phyloP scores from a whole-genome alignment of 2,888 invertebrate species.

The Drosophila picticornis region DNA sequence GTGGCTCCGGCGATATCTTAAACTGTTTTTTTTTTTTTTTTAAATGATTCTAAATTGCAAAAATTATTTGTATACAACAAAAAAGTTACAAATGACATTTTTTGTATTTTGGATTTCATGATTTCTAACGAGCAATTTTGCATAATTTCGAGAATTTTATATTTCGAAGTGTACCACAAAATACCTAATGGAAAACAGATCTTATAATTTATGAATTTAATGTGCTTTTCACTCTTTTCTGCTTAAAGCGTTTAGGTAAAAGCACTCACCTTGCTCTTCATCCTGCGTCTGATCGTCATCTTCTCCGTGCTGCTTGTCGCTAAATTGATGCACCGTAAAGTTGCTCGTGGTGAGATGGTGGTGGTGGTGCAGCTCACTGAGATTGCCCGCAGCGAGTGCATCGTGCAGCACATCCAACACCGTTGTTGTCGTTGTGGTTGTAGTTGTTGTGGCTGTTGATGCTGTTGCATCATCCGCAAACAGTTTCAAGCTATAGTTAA shows the following conservation, averaged over 20 bases:
- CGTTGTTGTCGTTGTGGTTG: slow-evolving; percentile 44
- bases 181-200: not conserved
- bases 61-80: not conserved
- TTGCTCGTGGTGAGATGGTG: slow-evolving; percentile 34
- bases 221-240: not conserved
- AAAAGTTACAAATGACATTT: not conserved
- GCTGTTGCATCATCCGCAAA: slow-evolving; percentile 77
- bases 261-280: slow-evolving; percentile 73
- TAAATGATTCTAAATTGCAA: not conserved
- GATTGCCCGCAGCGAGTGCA: slow-evolving; percentile 51
- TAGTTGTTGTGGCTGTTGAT: not conserved
- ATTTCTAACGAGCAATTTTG: not conserved
- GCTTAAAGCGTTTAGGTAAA: not conserved
- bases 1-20: not conserved
- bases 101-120: not conserved
- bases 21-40: not conserved
- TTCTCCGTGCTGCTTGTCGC: slow-evolving; percentile 41
- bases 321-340: slow-evolving; percentile 59
- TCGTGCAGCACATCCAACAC: slow-evolving; percentile 62
- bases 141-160: not conserved
- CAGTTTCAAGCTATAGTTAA: slow-evolving; percentile 82
- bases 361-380: slow-evolving; percentile 55
- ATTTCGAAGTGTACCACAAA: not conserved
- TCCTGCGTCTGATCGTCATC: slow-evolving; percentile 64
- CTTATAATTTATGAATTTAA: not conserved